phyloP scores from a whole-genome alignment of 2,797 vertebrate species.

The Emydoidea blandingii region DNA sequence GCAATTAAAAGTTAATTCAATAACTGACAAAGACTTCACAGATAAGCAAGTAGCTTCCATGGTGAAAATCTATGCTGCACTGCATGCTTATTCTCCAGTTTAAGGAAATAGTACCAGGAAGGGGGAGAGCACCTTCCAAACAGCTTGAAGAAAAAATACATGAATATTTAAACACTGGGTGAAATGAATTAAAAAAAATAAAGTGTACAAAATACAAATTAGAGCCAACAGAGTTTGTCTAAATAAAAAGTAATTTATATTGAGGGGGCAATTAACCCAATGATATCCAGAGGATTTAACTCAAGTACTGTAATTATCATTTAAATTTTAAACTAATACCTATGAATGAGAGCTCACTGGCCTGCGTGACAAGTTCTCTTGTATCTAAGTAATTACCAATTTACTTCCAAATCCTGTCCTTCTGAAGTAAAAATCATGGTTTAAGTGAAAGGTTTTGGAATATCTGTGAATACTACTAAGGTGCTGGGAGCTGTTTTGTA shows the following conservation, averaged over 20 bases:
- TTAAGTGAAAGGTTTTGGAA: not conserved
- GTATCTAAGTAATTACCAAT: not conserved
- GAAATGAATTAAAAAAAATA: slow-evolving; percentile 18
- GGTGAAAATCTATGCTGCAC: not conserved
- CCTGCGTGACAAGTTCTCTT: fast-evolving
- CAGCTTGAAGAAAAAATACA: not conserved
- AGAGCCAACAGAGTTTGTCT: not conserved
- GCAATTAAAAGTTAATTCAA: not conserved
- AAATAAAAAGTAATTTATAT: not conserved
- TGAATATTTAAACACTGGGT: not conserved
- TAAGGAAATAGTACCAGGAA: not conserved
- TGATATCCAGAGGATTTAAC: not conserved
- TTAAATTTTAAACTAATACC: not conserved
- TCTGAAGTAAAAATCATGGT: not conserved
- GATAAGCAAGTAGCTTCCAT: not conserved
- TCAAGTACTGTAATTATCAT: not conserved
- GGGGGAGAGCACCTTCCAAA: not conserved
- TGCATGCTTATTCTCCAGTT: not conserved
- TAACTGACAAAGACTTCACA: not conserved
- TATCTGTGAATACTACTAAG: not conserved
- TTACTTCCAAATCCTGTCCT: not conserved
- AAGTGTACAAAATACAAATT: not conserved
- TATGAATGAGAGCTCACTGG: not conserved
- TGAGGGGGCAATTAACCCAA: not conserved
- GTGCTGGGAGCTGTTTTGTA: not conserved